A percentile compares a stretch with the other conserved stretches of the same genome.
Evolutionary conservation across 2,797 vertebrate species (phyloP).

Genomic region (Sciurus carolinensis): DNA sequence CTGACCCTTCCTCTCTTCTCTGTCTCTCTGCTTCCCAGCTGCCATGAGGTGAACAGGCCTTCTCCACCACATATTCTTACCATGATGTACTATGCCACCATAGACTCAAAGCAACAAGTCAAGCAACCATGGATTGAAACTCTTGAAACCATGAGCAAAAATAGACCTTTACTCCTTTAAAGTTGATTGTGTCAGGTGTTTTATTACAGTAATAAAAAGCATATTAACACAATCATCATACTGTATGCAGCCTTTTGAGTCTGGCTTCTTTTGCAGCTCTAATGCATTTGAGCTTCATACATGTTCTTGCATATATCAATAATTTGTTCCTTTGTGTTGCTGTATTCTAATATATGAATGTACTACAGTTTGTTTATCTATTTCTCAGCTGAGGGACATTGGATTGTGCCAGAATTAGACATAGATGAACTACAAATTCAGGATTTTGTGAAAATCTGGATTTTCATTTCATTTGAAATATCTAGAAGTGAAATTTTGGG

Average conservation of each 20-base stretch:
- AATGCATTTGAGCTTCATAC: conserved; percentile 20
- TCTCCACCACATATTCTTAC: neutral
- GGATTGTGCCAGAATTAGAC: neutral
- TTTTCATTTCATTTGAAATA: conserved; percentile 56
- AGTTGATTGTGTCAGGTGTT: neutral
- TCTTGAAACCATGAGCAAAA: neutral
- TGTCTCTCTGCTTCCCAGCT: no score
- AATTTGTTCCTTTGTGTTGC: conserved; percentile 17
- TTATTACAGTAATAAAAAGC: neutral
- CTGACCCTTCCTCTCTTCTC: neutral
- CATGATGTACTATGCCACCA: neutral
- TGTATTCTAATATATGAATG: neutral
- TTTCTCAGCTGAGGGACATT: neutral
- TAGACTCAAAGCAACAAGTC: neutral
- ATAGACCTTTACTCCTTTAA: neutral
- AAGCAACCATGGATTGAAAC: neutral
- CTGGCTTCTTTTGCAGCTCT: conserved; percentile 24
- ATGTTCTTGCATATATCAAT: neutral
- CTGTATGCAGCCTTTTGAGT: neutral
- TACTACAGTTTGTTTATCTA: neutral
- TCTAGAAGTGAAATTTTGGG: neutral
- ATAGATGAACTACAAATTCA: neutral
- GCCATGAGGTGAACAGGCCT: neutral
- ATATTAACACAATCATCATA: neutral
- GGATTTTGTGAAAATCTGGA: neutral